These are phyloP conservation scores for Eremophila alpestris DNA, from an alignment of 2,797 vertebrate genomes.

Conservation along the genomic window DNA sequence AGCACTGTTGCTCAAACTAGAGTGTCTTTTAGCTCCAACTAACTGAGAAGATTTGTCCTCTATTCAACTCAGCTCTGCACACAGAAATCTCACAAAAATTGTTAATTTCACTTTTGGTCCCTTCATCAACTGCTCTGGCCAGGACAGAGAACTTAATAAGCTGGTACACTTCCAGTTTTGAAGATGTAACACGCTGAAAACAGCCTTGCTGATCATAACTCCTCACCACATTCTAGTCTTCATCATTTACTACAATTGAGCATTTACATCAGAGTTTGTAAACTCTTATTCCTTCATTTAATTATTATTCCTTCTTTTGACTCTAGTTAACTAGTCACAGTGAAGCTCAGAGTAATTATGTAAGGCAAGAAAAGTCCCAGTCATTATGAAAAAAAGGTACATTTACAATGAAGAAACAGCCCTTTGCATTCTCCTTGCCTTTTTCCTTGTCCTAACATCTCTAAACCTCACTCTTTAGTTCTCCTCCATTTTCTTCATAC, in stretches of 20 bases:
- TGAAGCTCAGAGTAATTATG: background rate
- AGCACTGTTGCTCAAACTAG: background rate
- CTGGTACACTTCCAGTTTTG: background rate
- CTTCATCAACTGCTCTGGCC: background rate
- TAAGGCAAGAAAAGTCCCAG: background rate
- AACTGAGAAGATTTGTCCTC: background rate
- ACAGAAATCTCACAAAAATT: background rate
- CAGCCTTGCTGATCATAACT: background rate
- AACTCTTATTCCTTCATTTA: background rate
- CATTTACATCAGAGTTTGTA: background rate
- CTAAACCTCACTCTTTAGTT: background rate
- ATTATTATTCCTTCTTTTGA: background rate
- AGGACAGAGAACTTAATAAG: background rate
- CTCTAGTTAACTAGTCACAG: background rate
- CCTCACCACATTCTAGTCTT: background rate
- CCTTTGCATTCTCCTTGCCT: background rate
- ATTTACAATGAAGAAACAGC: background rate
- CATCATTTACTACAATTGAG: background rate
- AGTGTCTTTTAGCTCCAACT: background rate
- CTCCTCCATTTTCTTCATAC: background rate
- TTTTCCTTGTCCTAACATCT: background rate
- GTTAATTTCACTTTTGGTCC: background rate
- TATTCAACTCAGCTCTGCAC: fast-evolving
- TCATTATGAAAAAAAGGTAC: background rate
- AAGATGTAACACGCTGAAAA: background rate